Base-by-base conservation (phyloP, 2,888 invertebrate species). In the Tryphoninae sp. region DNA sequence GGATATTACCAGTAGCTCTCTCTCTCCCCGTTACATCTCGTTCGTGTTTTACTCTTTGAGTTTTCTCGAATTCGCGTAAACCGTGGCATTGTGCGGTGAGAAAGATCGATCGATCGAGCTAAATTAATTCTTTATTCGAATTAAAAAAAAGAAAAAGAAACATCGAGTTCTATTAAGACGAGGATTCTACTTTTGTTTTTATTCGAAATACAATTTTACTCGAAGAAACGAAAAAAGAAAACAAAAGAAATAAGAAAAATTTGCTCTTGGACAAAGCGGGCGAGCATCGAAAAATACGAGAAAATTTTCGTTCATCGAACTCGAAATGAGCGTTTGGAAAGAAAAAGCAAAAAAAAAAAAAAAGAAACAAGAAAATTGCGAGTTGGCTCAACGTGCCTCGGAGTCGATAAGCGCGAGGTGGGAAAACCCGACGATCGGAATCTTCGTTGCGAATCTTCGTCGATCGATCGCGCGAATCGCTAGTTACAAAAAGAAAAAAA, bases 1-100 rank as follows among this genome's bases (percentile, higher is more conserved):
- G n/a, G 22, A 33, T 69, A 69, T 58, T 45, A 58, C 33, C 19
- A 40, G 33, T 45, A 68, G 49, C 33, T 76, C 61, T 55, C 33
- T 76, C 61, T 55, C 19, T 55, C 55, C 16, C 19, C n/a, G 3
- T 55, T 8, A n/a, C 16, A 16, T 16, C 16, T 8, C 8, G 8
- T 19, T 55, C n/a, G 11, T 55, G 11, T 55, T 19, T n/a, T n/a
- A 16, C 55, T 55, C 2, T 55, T 16, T 19, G 3, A 13, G 45
- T 13, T 11, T 13, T 45, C 13, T 45, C 13, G 9, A 9, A 6
- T 33, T 33, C 4, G 4, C 33, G 33, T 6, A 33, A 4, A 33
- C 0, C 33, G 6, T 33, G 6, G 6, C 33, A 19, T 33, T 6
- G 33, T 33, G 1, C 33, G 0, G 33, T 6, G 7, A 6, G 33